Evolutionary conservation across 2,888 invertebrate genomes (phyloP).

Genomic region (Anticlea derivata): DNA sequence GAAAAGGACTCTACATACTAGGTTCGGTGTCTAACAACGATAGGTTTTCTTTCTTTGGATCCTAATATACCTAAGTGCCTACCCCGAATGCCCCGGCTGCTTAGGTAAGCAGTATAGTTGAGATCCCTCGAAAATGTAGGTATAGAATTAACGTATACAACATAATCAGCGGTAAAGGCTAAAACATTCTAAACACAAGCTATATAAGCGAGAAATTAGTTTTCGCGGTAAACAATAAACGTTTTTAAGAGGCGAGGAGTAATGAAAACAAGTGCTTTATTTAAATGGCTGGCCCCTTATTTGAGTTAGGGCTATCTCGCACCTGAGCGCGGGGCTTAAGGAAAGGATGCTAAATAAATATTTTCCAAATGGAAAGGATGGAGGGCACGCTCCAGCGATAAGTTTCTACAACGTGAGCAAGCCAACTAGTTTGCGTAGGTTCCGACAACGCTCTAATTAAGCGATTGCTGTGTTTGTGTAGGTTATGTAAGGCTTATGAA

Average conservation of each 20-base stretch:
- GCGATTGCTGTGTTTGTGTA: conserved; percentile 47
- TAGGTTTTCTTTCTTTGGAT: no score
- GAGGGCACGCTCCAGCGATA: conserved; percentile 73
- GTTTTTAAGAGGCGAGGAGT: conserved; percentile 48
- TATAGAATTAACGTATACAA: no score
- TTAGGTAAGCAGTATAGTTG: no score
- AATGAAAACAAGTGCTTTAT: conserved; percentile 72
- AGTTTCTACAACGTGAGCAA: conserved; percentile 65
- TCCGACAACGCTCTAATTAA: conserved; percentile 67
- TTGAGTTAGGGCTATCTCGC: conserved; percentile 76
- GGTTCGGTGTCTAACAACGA: no score
- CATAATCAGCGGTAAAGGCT: no score
- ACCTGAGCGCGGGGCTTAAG: conserved; percentile 76
- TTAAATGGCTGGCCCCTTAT: conserved; percentile 72
- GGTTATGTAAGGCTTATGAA: conserved; percentile 11
- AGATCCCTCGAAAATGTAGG: no score
- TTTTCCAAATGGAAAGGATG: conserved; percentile 77
- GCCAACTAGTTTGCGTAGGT: conserved; percentile 63
- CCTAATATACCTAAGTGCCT: no score
- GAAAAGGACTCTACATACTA: no score
- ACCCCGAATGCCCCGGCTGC: no score
- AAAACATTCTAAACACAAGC: background rate
- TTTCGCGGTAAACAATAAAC: conserved; percentile 40
- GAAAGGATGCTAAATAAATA: conserved; percentile 80
- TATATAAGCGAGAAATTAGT: conserved; percentile 9